Evolutionary conservation across 2,797 vertebrate species (phyloP).

Genomic region (Hybognathus amarus): DNA sequence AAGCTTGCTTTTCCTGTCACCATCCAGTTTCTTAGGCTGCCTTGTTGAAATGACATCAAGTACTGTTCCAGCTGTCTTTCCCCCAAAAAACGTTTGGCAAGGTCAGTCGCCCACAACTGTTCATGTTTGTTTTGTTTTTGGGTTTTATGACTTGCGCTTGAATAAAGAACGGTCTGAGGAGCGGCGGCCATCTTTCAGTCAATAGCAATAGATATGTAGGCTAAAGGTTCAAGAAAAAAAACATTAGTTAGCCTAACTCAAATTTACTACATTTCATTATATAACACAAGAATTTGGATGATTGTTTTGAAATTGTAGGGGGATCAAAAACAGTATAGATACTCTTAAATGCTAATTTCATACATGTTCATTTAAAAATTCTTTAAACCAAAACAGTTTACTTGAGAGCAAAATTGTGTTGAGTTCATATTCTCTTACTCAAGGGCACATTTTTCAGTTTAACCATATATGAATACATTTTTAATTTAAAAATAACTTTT

Average conservation of each 20-base stretch:
- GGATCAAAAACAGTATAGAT: neutral
- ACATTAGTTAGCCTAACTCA: neutral
- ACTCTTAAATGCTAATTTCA: neutral
- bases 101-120: slow-evolving; percentile 53
- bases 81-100: slow-evolving; percentile 39
- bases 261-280: neutral
- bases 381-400: neutral
- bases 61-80: slow-evolving; percentile 50
- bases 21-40: slow-evolving; percentile 46
- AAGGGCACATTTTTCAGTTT: neutral
- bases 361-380: neutral
- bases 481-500: too few species aligned
- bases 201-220: neutral
- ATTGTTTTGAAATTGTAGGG: neutral
- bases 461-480: neutral
- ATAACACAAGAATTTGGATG: neutral
- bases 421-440: too few species aligned
- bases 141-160: slow-evolving; percentile 49
- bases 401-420: neutral
- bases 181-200: slow-evolving; percentile 29
- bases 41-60: slow-evolving; percentile 47
- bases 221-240: slow-evolving; percentile 4
- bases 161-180: slow-evolving; percentile 51
- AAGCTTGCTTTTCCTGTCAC: slow-evolving; percentile 13
- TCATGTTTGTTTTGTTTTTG: slow-evolving; percentile 59